A percentile compares a stretch with the other conserved stretches of the same genome.
Conservation (phyloP, 2,113 vertebrate genomes). For the Propithecus coquereli region DNA sequence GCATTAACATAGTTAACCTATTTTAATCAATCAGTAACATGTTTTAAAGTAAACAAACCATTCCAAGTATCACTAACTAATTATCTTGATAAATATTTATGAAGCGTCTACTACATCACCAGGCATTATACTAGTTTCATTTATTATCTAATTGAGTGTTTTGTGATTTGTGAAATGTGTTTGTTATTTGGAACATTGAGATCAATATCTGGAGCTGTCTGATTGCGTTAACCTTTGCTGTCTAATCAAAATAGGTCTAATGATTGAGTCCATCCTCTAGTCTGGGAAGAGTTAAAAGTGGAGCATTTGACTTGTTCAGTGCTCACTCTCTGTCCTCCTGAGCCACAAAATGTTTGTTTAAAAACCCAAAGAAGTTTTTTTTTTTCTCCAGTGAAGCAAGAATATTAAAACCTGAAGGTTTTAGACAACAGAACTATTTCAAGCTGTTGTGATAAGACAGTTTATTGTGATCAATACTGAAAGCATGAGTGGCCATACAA, state of each 20-base stretch:
- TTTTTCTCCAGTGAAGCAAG: neutral
- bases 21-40: neutral
- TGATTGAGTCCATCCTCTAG: neutral
- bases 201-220: neutral
- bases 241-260: neutral
- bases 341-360: neutral
- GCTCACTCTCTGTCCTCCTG: neutral
- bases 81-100: neutral
- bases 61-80: neutral
- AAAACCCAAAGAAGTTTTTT: neutral
- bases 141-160: neutral
- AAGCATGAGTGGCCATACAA: neutral
- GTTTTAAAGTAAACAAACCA: constrained; percentile 12
- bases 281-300: neutral
- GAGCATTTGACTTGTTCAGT: neutral
- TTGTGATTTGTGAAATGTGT: neutral
- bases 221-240: neutral
- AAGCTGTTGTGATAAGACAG: neutral
- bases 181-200: neutral
- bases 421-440: neutral
- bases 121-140: neutral
- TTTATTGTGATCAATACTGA: neutral
- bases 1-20: neutral
- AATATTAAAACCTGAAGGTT: neutral
- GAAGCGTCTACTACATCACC: neutral